Evolutionary conservation across 2,888 invertebrate genomes (phyloP).

Genomic region (Campoplex nolae): DNA sequence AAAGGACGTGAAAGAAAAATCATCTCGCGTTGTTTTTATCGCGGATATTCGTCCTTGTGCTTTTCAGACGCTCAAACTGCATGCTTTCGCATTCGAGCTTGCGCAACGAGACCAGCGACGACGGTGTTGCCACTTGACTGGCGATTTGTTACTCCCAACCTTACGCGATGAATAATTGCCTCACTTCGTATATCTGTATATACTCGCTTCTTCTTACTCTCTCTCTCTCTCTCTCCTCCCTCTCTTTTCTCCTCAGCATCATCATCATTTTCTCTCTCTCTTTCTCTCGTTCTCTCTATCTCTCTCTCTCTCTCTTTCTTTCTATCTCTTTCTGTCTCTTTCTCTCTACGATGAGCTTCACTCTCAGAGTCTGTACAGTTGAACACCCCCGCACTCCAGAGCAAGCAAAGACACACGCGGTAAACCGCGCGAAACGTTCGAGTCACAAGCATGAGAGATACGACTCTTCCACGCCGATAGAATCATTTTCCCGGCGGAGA

Average conservation of each 20-base stretch:
- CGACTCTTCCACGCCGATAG: conserved; percentile 73
- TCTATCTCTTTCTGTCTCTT: conserved; percentile 17
- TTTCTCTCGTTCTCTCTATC: not conserved
- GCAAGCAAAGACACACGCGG: conserved; percentile 36
- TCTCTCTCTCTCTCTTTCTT: not conserved
- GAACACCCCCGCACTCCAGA: conserved; percentile 52
- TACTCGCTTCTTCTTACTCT: conserved; percentile 15
- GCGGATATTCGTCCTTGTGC: not conserved
- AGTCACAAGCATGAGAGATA: conserved; percentile 27
- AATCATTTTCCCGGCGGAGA: conserved; percentile 65
- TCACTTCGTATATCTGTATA: conserved; percentile 72
- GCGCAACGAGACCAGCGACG: conserved; percentile 71
- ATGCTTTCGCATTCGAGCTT: conserved; percentile 62
- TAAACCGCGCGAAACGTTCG: conserved; percentile 36
- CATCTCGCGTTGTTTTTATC: not conserved
- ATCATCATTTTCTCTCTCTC: conserved; percentile 11
- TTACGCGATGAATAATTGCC: conserved; percentile 83
- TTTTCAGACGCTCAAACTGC: conserved; percentile 56
- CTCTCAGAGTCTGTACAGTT: not conserved
- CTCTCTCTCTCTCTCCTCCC: not conserved
- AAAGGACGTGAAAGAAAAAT: not conserved
- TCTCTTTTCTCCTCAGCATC: not conserved
- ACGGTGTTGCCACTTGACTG: conserved; percentile 83
- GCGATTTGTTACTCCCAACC: conserved; percentile 84
- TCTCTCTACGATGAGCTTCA: not conserved